Evolutionary conservation across 35 echinoderm and acorn worm species (phyloP).

Genomic region (Eucidaris tribuloides): DNA sequence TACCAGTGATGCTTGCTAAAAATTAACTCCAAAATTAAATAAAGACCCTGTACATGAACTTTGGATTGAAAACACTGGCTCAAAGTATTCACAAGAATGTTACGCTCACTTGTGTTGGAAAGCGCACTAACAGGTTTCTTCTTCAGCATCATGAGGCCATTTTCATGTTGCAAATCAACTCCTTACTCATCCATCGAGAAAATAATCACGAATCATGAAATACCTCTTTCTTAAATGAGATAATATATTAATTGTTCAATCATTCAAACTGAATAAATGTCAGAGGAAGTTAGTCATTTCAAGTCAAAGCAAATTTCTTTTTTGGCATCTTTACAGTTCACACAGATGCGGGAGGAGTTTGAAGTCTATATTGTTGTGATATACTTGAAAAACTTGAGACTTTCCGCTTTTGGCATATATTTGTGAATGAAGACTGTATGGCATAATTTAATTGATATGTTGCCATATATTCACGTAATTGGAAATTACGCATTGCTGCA

Average conservation of each 20-base stretch:
- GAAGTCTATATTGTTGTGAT: background rate
- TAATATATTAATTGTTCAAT: background rate
- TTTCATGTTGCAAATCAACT: background rate
- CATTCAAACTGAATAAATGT: background rate
- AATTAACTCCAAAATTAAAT: no score
- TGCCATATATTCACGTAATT: slow-evolving; percentile 32
- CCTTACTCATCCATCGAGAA: background rate
- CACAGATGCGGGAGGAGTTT: background rate
- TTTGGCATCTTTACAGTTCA: background rate
- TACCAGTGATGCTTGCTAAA: no score
- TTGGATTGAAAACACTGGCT: background rate
- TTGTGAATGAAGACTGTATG: slow-evolving; percentile 32
- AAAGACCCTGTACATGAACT: no score
- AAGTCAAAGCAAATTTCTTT: background rate
- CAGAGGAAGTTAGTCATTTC: background rate
- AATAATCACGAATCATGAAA: background rate
- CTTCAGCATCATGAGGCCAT: background rate
- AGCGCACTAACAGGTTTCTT: background rate
- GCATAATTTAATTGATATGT: slow-evolving; percentile 24
- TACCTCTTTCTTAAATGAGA: background rate
- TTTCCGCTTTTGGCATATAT: slow-evolving; percentile 33
- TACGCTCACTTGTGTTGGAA: background rate
- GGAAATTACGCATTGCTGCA: slow-evolving; percentile 44
- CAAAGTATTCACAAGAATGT: background rate
- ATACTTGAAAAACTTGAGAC: background rate